Conservation (phyloP, 2,797 vertebrate genomes). For the Potorous gilbertii region DNA sequence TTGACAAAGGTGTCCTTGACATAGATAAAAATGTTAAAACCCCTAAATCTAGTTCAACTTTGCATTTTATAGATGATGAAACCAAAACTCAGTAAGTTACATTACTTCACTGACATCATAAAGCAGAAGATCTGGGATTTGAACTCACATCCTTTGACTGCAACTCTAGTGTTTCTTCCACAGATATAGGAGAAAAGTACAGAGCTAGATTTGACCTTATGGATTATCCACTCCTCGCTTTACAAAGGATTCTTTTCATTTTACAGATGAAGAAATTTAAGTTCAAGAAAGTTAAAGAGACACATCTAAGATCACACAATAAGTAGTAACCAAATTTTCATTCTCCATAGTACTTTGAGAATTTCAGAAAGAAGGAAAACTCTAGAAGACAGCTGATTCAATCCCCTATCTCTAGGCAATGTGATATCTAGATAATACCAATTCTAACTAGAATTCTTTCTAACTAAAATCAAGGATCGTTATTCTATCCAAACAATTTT, state of each 20-base stretch:
- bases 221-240: constrained; percentile 15
- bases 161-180: background rate
- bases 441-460: background rate
- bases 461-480: background rate
- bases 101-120: background rate
- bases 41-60: too few relatives aligned
- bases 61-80: background rate
- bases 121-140: background rate
- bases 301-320: background rate
- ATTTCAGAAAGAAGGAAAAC: background rate
- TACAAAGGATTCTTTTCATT: background rate
- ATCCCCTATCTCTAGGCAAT: background rate
- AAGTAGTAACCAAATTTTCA: background rate
- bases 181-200: background rate
- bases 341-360: background rate
- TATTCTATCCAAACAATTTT: constrained; percentile 57
- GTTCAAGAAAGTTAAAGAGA: too few relatives aligned
- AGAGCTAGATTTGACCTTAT: background rate
- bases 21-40: too few relatives aligned
- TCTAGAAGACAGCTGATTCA: background rate
- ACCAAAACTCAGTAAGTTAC: background rate
- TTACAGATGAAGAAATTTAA: background rate
- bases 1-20: too few relatives aligned
- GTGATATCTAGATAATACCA: background rate
- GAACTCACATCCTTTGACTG: background rate